phyloP scores from a whole-genome alignment of 2,797 vertebrate species.

The Hydrophis major region DNA sequence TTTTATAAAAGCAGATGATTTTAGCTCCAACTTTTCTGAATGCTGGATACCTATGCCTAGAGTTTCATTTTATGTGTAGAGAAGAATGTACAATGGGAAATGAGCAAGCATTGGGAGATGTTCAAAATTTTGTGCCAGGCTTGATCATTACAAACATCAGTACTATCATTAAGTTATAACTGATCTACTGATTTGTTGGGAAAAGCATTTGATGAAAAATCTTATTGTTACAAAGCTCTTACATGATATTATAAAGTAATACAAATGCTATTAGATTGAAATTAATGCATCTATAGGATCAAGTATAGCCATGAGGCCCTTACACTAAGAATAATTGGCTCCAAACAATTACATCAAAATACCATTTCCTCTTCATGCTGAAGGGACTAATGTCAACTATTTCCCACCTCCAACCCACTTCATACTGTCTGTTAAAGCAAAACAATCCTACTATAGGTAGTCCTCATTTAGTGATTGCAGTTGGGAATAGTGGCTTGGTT shows the following conservation, averaged over 20 bases:
- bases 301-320: not conserved
- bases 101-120: not conserved
- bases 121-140: not conserved
- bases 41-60: not conserved
- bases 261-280: not conserved
- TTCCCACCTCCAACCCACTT: not conserved
- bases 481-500: not conserved
- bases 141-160: not conserved
- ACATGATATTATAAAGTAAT: not conserved
- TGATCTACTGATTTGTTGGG: not conserved
- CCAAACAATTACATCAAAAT: not conserved
- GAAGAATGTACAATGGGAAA: not conserved
- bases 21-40: not conserved
- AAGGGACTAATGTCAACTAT: not conserved
- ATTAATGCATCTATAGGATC: not conserved
- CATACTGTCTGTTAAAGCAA: not conserved
- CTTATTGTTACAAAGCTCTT: not conserved
- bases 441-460: not conserved
- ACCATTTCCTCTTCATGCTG: not conserved
- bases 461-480: not conserved
- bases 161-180: not conserved
- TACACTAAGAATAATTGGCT: not conserved
- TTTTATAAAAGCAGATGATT: not conserved
- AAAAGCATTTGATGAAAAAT: not conserved
- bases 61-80: not conserved